Base-by-base conservation (phyloP, 2,797 vertebrate genomes). In the Peromyscus melanophrys region DNA sequence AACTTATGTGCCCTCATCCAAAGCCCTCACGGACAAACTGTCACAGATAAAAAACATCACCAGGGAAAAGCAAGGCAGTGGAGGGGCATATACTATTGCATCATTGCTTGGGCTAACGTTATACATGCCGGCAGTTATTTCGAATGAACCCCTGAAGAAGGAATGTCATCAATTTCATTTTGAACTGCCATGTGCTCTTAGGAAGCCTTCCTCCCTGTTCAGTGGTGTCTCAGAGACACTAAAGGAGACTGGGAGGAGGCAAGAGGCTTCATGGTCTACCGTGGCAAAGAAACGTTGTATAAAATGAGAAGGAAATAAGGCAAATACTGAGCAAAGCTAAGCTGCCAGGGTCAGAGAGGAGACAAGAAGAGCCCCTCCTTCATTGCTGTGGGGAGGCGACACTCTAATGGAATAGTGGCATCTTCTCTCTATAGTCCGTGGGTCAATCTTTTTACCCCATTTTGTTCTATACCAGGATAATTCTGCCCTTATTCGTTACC, bases 1-100 rank as follows among this genome's bases (percentile, higher is more conserved):
- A 87, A 89, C 3, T 57, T 81, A 7, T 0, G 46, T 55, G 40
- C 2, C 75, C 25, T 82, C 88, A 77, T 13, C 59, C 37, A 92
- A 96, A 96, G 76, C 2, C 12, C 25, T 96, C 55, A 27, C 69
- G 37, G 57, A 83, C n/a, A 88, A 95, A 94, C 21, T 52, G 4
- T 89, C 57, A 69, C 49, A 65, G 43, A 95, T 46, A 81, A 55
- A 55, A 73, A 76, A 9, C 8, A 63, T 40, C 78, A 94, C 61
- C 0, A 57, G 14, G 14, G 11, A 91, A 63, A 91, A 52, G 14
- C 52, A 7, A 82, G 78, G n/a, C 31, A 80, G 34, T 25, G n/a
- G 21, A 87, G 19, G 17, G 12, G 3, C 31, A 67, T 43, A 55
- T 25, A 85, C 86, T 16, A n/a, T 59, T 0, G 0, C 13, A 57